Conservation (phyloP, 2,113 vertebrate genomes). For the Anas platyrhynchos region DNA sequence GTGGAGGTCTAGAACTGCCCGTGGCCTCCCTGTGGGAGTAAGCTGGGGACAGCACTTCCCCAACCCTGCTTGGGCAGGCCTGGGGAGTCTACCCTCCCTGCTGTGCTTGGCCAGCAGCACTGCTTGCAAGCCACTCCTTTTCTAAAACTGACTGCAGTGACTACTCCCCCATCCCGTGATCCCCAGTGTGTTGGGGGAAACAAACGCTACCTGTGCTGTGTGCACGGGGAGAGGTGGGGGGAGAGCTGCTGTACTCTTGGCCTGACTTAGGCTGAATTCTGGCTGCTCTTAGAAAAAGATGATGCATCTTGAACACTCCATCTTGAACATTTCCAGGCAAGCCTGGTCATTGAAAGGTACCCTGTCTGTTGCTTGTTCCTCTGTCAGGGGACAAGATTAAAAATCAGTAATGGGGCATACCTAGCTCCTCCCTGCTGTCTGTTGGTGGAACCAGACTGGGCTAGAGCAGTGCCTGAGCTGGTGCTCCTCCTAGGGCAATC, state of each 20-base stretch:
- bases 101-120: neutral
- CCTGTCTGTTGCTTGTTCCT: neutral
- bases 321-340: neutral
- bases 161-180: accelerated
- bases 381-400: neutral
- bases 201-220: neutral
- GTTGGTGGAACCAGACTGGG: neutral
- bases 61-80: accelerated
- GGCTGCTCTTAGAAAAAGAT: neutral
- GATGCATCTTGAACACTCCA: neutral
- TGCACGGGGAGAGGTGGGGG: too few relatives aligned
- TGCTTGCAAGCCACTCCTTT: slow-evolving; percentile 21
- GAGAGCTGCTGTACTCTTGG: neutral
- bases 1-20: neutral
- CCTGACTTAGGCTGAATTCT: neutral
- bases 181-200: accelerated
- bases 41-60: accelerated
- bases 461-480: neutral
- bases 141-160: neutral
- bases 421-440: neutral
- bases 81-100: neutral
- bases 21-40: neutral
- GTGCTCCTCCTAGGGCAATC: neutral
- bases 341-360: neutral
- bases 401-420: neutral